Base-by-base conservation (phyloP, 2,113 vertebrate species). In the Axis porcinus region DNA sequence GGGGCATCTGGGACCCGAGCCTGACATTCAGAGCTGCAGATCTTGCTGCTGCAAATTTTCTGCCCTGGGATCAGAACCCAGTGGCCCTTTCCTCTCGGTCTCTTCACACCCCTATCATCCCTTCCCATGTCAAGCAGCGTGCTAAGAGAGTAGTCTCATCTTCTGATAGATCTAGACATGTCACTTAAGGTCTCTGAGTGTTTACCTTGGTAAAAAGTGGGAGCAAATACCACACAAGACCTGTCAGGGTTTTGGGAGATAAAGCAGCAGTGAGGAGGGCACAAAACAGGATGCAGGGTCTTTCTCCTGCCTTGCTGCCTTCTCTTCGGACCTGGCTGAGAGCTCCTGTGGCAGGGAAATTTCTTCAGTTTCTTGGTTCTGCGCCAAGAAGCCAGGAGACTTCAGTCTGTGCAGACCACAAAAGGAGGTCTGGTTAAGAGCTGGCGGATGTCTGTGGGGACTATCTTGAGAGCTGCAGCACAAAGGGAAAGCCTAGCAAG, bases 1-100 rank as follows among this genome's bases (percentile, higher is more conserved):
- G 43, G 91, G 55, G 2, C 1, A 3, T 36, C 76, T 54, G 30
- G 83, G 50, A 67, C 5, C n/a, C 1, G 7, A 78, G 17, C 30
- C 88, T 89, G 94, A 94, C 43, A 33, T 90, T 83, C 76, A 87
- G 78, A 92, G 36, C 16, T 36, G 79, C 33, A 57, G 45, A 36
- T 88, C 27, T 43, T 23, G 52, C 4, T 13, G 74, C 2, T 7
- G 1, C 16, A 2, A 30, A 8, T 19, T 92, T 64, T 79, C 40
- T 67, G 15, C 7, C 23, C 67, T 93, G 16, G 17, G 89, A 11
- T 79, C 30, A 74, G 84, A 93, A 94, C 30, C 17, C 36, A 54
- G 16, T 2, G 17, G 33, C 62, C 64, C 70, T 82, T 58, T 81
- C 28, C n/a, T 13, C 5, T 28, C 5, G 23, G n/a, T 43, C 13